phyloP scores from a whole-genome alignment of 2,888 invertebrate genomes.

The Pammene aurita region DNA sequence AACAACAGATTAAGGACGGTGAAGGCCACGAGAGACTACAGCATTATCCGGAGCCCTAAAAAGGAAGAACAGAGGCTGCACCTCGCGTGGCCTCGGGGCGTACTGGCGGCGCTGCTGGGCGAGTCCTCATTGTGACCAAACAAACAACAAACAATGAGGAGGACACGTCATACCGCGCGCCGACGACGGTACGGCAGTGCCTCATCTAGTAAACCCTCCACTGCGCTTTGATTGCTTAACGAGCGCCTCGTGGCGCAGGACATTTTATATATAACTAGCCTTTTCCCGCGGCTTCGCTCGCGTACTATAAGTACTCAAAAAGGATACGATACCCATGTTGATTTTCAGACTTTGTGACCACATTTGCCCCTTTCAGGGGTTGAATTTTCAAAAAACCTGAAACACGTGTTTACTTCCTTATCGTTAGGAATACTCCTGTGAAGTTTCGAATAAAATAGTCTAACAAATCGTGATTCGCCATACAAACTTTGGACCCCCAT shows the following conservation, averaged over 20 bases:
- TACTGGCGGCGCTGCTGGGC: conserved; percentile 4
- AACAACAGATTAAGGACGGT: not conserved
- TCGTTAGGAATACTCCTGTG: too few species aligned
- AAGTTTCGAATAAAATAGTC: too few species aligned
- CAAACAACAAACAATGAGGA: conserved; percentile 12
- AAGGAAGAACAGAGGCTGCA: conserved; percentile 1
- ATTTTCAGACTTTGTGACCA: too few species aligned
- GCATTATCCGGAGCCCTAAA: conserved; percentile 5
- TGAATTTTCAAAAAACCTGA: too few species aligned
- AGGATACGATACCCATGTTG: too few species aligned
- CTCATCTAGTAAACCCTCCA: not conserved
- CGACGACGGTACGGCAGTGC: too few species aligned
- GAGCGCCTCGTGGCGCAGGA: conserved; percentile 1
- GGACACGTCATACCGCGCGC: not conserved
- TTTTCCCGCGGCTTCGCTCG: too few species aligned
- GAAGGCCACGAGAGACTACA: not conserved
- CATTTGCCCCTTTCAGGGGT: too few species aligned
- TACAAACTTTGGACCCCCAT: too few species aligned
- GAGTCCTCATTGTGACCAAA: conserved; percentile 17
- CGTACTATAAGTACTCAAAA: too few species aligned
- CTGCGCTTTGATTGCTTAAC: conserved; percentile 18
- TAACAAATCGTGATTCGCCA: too few species aligned
- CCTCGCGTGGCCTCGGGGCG: conserved; percentile 2
- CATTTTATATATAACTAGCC: not conserved
- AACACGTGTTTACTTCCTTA: too few species aligned